phyloP scores from a whole-genome alignment of 1,140 invertebrate genomes.

The Acromyrmex echinatior region DNA sequence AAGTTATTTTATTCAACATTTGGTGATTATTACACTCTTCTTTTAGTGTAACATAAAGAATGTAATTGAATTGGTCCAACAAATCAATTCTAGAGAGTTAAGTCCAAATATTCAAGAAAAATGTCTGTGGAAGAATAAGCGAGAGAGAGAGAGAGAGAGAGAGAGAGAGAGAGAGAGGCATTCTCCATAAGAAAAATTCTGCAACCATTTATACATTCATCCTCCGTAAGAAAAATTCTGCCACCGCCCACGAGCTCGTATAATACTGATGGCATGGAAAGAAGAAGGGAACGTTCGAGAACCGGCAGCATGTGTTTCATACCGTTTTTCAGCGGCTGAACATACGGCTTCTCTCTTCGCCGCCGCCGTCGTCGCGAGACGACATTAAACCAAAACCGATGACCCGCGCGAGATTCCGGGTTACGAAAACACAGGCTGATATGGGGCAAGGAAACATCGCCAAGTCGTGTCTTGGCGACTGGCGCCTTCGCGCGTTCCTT shows the following conservation, averaged over 20 bases:
- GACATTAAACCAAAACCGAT: slow-evolving; percentile 66
- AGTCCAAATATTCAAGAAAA: neutral
- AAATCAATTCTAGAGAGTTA: neutral
- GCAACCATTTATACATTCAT: neutral
- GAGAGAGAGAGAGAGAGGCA: neutral
- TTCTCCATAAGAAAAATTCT: slow-evolving; percentile 21
- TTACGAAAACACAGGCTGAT: slow-evolving; percentile 70
- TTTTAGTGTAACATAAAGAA: no score
- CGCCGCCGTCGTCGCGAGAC: slow-evolving; percentile 33
- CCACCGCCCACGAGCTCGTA: slow-evolving; percentile 52
- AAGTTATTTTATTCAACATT: no score
- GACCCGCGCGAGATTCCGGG: slow-evolving; percentile 71
- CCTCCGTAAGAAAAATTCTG: slow-evolving; percentile 49
- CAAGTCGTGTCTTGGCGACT: slow-evolving; percentile 60
- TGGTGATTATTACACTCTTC: no score
- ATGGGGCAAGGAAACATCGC: slow-evolving; percentile 66
- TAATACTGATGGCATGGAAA: slow-evolving; percentile 27
- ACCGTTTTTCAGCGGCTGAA: slow-evolving; percentile 59
- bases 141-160: no score
- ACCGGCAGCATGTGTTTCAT: slow-evolving; percentile 50
- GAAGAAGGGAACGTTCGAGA: slow-evolving; percentile 20
- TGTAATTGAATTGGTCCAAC: no score
- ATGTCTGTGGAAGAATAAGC: neutral
- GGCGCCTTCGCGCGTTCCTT: slow-evolving; percentile 60
- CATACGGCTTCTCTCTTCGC: slow-evolving; percentile 43